Evolutionary conservation across 2,113 vertebrate species (phyloP), one percentile per base, ranked within the genome.

Genomic region (Beaufortia kweichowensis): DNA sequence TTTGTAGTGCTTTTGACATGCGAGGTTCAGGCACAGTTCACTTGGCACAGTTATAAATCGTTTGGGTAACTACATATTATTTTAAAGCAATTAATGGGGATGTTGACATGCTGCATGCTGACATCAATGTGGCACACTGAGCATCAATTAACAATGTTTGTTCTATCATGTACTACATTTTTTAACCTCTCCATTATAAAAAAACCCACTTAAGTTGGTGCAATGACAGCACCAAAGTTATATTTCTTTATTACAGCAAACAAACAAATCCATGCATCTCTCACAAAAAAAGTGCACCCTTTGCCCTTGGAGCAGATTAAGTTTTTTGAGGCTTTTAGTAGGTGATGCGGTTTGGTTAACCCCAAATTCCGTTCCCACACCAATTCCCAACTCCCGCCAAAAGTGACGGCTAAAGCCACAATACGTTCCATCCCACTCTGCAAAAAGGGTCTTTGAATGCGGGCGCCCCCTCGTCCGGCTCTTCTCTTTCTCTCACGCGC

Each of bases 321-420:
- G 48, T 17, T 61, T 59, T 57, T 57, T 39, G 73, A 56, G 75
- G 56, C 53, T 50, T 19, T 48, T n/a, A 39, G 77, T 21, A 71
- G 46, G 68, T 46, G 46, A 17, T 39, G 55, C 74, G 64, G 50
- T 57, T 28, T 50, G 60, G 67, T 75, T 75, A 79, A 80, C 72
- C 83, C 83, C 79, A 53, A 82, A 78, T 80, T 74, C 78, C 60
- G 70, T 83, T 84, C 84, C 79, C 84, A 87, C 83, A 85, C 62
- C 79, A 78, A 39, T 75, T 81, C 66, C 70, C 57, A 71, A 53
- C 65, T 73, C 78, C 71, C 74, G 77, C 80, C 79, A 77, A 79
- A 76, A 75, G 11, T 65, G 77, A 55, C 75, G 70, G 66, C 66
- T 80, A 79, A 79, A 75, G 55, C 55, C 75, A 83, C 84, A 85